Evolutionary conservation across 53 echinoderm and acorn worm genomes (phyloP), one percentile per base, ranked within the genome.

Genomic region (Hippasteria phrygiana): DNA sequence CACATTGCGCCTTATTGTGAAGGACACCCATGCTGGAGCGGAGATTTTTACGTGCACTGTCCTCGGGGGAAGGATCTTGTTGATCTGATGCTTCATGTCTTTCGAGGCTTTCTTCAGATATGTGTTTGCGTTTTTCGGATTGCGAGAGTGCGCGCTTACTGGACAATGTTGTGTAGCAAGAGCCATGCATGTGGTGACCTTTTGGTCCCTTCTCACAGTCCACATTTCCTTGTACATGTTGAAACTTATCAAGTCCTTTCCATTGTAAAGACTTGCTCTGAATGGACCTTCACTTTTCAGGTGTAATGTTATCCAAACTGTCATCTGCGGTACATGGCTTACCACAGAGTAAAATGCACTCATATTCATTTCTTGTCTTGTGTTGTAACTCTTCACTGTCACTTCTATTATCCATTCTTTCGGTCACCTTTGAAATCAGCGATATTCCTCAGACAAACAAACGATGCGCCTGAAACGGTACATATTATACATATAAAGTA

Each of bases 1-100:
- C 88, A 62, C 92, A 92, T 45, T 54, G 22, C 8, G 27, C 56
- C 36, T 92, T 92, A 50, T 92, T 88, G 62, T 92, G 92, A 42
- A 92, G 71, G 41, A 42, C 43, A 64, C 92, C 92, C 40, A 85
- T 39, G 6, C 37, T 37, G 5, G 85, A 85, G 45, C 71, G 85
- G 46, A 85, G 85, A 28, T 45, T 29, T 51, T 85, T 85, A 17
- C 69, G 48, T 22, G 71, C 18, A 37, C 69, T 37, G 12, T 5
- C 13, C 29, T 24, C n/a, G 20, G 27, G 26, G 18, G 71, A 73
- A 34, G 26, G 16, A 4, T 18, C 46, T 40, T 20, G 31, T 29
- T 17, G 40, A 45, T 37, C 42, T 71, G 71, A 71, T 32, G 71
- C 41, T 35, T 1, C 35, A 6, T 71, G 32, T 17, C 27, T 73